Evolutionary conservation across 2,113 vertebrate genomes (phyloP), one percentile per base, ranked within the genome.

Genomic region (Typhlomys cinereus): DNA sequence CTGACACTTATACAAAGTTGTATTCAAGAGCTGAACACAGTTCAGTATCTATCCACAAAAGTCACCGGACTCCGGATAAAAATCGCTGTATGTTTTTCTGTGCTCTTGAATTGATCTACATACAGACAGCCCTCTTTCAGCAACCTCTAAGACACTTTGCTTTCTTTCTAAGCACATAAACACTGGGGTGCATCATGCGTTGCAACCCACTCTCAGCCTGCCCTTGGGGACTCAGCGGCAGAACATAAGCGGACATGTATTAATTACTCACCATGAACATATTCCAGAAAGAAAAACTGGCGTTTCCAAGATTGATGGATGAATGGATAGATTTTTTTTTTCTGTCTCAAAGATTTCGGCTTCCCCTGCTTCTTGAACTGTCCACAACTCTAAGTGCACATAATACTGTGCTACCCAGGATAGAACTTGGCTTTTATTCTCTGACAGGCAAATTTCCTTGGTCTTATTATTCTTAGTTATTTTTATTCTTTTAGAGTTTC

Each of bases 1-100:
- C 88, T 41, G 52, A 80, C 66, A 71, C 87, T 92, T 73, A 52
- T 29, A 81, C 84, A 91, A 94, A 96, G 81, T 95, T 97, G 84
- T 78, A 52, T 66, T 57, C 34, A 90, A 93, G 67, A 74, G 54
- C 89, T 87, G 85, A 78, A 57, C 85, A 66, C 64, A 57, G 52
- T 78, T 81, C 48, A 76, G 71, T 89, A 81, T 89, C 80, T 48
- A 89, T 89, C 88, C 70, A 61, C 87, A 90, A 73, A 93, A 74
- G 93, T 73, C 41, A 88, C 76, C 74, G 17, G 46, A 44, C 54
- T 89, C 62, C 61, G n/a, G 21, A 80, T 85, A 54, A 94, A n/a
- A 85, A 82, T n/a, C 85, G 64, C 85, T 39, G 71, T 84, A 64
- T 36, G 15, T 70, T 90, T 69, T 90, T 34, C 41, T 1, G 70